phyloP scores from a whole-genome alignment of 2,113 vertebrate genomes.

The Chunga burmeisteri region DNA sequence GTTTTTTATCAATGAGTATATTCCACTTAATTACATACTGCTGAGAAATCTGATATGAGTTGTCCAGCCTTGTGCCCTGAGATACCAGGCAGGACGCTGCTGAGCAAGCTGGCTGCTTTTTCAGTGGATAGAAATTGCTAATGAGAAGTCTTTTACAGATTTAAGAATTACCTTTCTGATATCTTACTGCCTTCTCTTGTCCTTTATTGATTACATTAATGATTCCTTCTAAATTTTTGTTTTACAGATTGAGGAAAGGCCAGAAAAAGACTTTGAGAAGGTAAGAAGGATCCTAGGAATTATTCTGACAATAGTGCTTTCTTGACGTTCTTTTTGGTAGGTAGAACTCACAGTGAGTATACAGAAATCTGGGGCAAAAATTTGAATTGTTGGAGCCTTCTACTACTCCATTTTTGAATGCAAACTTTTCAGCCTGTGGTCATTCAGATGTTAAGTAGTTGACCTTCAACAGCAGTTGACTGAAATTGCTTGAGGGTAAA shows the following conservation, averaged over 20 bases:
- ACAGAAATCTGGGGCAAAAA: background rate
- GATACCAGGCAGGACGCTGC: background rate
- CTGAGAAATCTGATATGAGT: background rate
- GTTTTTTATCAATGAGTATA: background rate
- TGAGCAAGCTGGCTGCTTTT: background rate
- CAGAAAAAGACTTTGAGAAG: conserved; percentile 84
- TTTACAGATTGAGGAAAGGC: conserved; percentile 77
- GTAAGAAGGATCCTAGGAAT: conserved; percentile 43
- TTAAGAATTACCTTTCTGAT: background rate
- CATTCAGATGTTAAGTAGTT: background rate
- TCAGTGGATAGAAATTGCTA: background rate
- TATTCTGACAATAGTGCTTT: background rate
- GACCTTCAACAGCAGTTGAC: background rate
- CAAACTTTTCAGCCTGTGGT: background rate
- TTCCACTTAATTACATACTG: background rate
- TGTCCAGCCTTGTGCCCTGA: background rate
- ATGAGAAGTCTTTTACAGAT: background rate
- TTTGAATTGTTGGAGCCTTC: background rate
- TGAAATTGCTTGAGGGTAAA: background rate
- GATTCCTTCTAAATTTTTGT: background rate
- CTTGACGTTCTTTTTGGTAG: background rate
- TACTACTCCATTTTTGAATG: background rate
- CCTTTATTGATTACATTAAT: background rate
- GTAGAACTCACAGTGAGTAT: background rate
- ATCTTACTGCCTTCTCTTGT: background rate